phyloP scores from a whole-genome alignment of 2,888 invertebrate species.

The Meganola albula region DNA sequence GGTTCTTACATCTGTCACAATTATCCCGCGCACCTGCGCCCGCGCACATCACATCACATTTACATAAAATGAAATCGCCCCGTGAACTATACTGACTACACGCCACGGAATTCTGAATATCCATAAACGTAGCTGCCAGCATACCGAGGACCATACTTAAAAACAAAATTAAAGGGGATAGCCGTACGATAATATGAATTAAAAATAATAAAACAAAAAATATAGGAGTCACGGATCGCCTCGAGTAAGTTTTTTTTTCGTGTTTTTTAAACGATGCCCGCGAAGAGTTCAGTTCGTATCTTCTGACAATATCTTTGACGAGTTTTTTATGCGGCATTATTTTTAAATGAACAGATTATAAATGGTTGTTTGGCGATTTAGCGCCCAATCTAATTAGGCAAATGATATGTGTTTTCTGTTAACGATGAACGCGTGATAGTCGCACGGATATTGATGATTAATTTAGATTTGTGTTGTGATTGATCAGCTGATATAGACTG shows the following conservation, averaged over 20 bases:
- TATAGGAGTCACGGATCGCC: constrained; percentile 77
- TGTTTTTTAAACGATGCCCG: constrained; percentile 65
- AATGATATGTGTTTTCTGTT: constrained; percentile 74
- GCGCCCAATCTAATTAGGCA: constrained; percentile 78
- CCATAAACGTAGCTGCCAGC: constrained; percentile 76
- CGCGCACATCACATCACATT: constrained; percentile 43
- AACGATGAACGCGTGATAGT: constrained; percentile 46
- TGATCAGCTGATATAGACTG: constrained; percentile 18
- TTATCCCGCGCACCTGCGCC: constrained; percentile 49
- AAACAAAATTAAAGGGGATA: constrained; percentile 78
- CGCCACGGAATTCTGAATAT: constrained; percentile 72
- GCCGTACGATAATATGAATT: constrained; percentile 77
- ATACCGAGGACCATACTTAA: constrained; percentile 75
- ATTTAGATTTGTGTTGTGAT: constrained; percentile 41
- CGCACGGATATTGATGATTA: constrained; percentile 55
- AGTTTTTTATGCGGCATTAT: constrained; percentile 75
- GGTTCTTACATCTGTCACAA: constrained; percentile 60
- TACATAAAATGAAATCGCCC: constrained; percentile 70
- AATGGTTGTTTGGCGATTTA: constrained; percentile 77
- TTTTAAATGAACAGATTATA: constrained; percentile 77
- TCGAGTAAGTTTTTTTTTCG: constrained; percentile 67
- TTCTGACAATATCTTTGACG: constrained; percentile 77
- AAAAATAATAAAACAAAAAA: constrained; percentile 77
- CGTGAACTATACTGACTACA: constrained; percentile 61
- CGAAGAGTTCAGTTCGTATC: constrained; percentile 66